These are phyloP conservation scores for Oenanthe melanoleuca DNA, from an alignment of 2,113 vertebrate species.

Conservation along the genomic window DNA sequence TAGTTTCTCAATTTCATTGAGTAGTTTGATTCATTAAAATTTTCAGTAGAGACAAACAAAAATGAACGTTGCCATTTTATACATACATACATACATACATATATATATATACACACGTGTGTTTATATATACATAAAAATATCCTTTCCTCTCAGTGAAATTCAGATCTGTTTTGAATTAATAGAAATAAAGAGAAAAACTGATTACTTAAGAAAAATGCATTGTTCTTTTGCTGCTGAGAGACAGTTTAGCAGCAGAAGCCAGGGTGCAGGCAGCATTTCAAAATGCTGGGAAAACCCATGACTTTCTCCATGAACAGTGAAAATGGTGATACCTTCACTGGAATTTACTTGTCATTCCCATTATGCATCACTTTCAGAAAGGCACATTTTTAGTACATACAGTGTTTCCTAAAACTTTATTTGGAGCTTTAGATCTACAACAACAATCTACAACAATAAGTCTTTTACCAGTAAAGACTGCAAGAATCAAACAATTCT, in stretches of 20 bases:
- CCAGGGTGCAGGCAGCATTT: not conserved
- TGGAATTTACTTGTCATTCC: not conserved
- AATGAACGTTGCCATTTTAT: fast-evolving
- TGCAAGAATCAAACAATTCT: not conserved
- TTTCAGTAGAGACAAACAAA: not conserved
- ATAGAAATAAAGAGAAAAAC: not conserved
- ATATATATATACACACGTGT: fast-evolving
- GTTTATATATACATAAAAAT: fast-evolving
- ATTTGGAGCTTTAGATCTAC: not conserved
- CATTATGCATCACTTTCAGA: not conserved
- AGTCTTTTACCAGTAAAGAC: not conserved
- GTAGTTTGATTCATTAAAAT: not conserved
- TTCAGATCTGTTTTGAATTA: not conserved
- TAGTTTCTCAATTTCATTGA: not conserved
- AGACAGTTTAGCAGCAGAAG: not conserved
- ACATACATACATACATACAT: fast-evolving
- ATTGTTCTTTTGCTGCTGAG: not conserved
- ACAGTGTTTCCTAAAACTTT: not conserved
- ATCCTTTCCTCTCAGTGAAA: not conserved
- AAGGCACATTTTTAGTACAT: not conserved
- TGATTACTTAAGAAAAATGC: not conserved
- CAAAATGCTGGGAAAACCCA: not conserved
- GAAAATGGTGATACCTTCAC: not conserved
- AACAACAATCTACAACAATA: not conserved
- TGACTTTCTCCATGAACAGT: not conserved